phyloP scores from a whole-genome alignment of 2,113 vertebrate genomes.

The Pluvianellus socialis region DNA sequence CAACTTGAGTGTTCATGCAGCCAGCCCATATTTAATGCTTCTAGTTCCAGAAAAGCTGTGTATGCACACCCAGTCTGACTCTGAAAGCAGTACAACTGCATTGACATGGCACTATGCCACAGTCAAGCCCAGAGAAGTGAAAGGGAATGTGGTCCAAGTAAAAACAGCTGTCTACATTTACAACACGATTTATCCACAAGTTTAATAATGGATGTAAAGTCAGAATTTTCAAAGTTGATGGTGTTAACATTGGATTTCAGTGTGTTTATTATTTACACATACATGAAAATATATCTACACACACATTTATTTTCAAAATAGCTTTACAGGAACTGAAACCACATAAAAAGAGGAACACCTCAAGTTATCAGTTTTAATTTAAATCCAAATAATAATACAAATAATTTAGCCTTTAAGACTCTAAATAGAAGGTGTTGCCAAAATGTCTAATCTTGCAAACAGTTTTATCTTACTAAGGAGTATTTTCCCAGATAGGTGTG shows the following conservation, averaged over 20 bases:
- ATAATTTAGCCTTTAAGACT: background rate
- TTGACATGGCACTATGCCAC: background rate
- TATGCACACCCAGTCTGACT: background rate
- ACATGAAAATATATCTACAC: background rate
- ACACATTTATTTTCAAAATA: background rate
- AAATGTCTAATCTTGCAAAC: background rate
- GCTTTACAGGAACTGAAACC: background rate
- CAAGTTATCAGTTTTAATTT: background rate
- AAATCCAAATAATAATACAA: background rate
- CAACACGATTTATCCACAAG: background rate
- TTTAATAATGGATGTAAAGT: background rate
- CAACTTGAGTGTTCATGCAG: background rate
- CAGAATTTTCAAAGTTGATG: background rate
- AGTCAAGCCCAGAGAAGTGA: background rate
- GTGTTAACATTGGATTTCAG: background rate
- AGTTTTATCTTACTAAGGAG: background rate
- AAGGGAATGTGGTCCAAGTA: background rate
- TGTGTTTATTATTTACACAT: background rate
- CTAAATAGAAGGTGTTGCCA: background rate
- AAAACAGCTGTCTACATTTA: background rate
- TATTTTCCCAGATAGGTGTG: background rate
- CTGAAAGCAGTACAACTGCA: background rate
- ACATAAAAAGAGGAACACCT: background rate
- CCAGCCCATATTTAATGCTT: background rate
- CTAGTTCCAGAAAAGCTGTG: background rate